phyloP scores from a whole-genome alignment of 2,888 invertebrate species.

The Mythimna ferrago region DNA sequence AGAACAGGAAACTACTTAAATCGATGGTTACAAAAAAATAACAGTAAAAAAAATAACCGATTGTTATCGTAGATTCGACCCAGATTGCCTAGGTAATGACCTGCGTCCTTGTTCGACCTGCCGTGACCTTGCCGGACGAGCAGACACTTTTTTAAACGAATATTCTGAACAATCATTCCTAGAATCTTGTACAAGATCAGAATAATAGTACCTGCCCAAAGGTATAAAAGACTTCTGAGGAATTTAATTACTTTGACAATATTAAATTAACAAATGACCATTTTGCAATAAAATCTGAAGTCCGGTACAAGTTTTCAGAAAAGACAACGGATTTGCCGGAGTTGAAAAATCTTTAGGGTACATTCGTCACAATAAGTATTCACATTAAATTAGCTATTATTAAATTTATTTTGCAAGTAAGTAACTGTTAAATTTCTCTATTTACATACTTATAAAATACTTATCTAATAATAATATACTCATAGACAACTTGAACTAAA shows the following conservation, averaged over 20 bases:
- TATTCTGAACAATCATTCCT: constrained; percentile 18
- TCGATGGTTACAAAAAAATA: constrained; percentile 4
- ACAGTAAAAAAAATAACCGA: constrained; percentile 36
- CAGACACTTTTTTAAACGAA: constrained; percentile 12
- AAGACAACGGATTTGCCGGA: neutral
- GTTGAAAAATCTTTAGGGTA: neutral
- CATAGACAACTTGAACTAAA: no score
- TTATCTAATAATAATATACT: no score
- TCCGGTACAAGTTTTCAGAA: neutral
- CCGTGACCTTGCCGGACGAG: constrained; percentile 33
- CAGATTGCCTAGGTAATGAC: constrained; percentile 44
- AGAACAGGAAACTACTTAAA: constrained; percentile 37
- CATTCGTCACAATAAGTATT: neutral
- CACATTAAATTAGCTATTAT: no score
- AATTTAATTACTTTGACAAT: neutral
- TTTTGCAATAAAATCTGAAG: neutral
- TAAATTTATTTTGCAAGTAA: no score
- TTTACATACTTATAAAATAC: no score
- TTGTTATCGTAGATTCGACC: constrained; percentile 34
- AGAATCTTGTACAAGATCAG: constrained; percentile 2
- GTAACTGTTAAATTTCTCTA: no score
- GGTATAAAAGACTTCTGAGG: neutral
- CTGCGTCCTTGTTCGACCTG: constrained; percentile 49
- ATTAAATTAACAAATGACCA: neutral
- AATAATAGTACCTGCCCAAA: neutral